These are phyloP conservation scores for Borostomias antarcticus DNA, from an alignment of 2,797 vertebrate species.

Conservation along the genomic window DNA sequence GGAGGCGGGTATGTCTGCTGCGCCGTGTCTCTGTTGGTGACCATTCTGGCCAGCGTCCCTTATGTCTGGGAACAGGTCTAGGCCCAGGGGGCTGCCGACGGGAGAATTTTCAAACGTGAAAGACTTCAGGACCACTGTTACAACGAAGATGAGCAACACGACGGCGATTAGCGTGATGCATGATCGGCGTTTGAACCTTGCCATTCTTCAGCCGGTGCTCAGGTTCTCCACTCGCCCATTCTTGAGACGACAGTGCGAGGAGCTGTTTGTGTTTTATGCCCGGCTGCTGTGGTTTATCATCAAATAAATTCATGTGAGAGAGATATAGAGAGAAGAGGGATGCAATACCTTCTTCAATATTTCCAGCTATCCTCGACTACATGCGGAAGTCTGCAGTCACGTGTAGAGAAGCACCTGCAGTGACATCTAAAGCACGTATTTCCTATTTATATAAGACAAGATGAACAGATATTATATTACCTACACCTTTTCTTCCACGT, in stretches of 20 bases:
- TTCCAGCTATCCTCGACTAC: no score
- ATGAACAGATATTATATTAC: no score
- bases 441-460: no score
- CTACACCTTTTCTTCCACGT: no score
- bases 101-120: slow-evolving; percentile 81
- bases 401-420: neutral
- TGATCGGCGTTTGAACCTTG: slow-evolving; percentile 88
- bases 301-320: no score
- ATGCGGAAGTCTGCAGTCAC: neutral
- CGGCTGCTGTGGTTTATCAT: neutral
- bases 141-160: slow-evolving; percentile 82
- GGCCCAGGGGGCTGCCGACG: slow-evolving; percentile 74
- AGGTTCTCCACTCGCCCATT: slow-evolving; percentile 48
- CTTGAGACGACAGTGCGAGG: slow-evolving; percentile 29
- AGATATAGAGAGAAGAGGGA: no score
- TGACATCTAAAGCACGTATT: neutral
- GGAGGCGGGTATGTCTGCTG: slow-evolving; percentile 43
- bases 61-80: slow-evolving; percentile 76
- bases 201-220: slow-evolving; percentile 79
- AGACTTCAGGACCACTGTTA: slow-evolving; percentile 87
- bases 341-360: no score
- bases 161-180: slow-evolving; percentile 83
- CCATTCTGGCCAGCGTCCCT: slow-evolving; percentile 51
- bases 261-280: neutral
- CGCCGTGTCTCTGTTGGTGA: slow-evolving; percentile 39